Percentiles rank a stretch among this genome's conserved stretches.
Conservation (phyloP, 2,888 invertebrate species). For the Xestia rhomboidea region DNA sequence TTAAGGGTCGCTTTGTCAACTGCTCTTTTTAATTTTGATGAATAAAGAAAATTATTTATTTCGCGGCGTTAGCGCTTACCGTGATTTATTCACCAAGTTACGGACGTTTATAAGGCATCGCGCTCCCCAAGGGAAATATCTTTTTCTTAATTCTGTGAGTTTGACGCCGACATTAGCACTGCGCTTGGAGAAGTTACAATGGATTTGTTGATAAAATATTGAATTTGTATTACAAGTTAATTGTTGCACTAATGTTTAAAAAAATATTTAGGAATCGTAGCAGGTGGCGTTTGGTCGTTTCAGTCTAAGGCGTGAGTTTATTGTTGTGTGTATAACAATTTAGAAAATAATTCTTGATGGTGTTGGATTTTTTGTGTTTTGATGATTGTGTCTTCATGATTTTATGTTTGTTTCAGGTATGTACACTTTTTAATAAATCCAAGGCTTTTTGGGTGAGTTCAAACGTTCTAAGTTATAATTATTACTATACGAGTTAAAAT, state of each 20-base stretch:
- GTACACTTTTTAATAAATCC: constrained; percentile 45
- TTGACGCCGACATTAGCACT: constrained; percentile 77
- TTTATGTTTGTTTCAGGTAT: constrained; percentile 72
- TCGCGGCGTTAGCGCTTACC: constrained; percentile 85
- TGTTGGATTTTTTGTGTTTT: not conserved
- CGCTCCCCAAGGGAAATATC: constrained; percentile 80
- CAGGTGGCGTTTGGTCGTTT: not conserved
- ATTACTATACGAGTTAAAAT: not conserved
- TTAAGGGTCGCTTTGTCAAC: constrained; percentile 89
- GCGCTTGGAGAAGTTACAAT: constrained; percentile 68
- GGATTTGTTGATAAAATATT: constrained; percentile 64
- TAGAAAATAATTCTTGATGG: not conserved
- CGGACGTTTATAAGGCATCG: constrained; percentile 82
- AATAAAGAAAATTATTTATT: constrained; percentile 90
- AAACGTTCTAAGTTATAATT: not conserved
- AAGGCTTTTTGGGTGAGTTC: constrained; percentile 49
- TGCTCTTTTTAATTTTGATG: constrained; percentile 90
- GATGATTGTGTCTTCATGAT: constrained; percentile 30
- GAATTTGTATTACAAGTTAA: constrained; percentile 50
- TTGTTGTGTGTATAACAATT: not conserved
- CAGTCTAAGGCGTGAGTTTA: not conserved
- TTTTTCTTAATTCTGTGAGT: constrained; percentile 81
- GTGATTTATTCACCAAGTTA: constrained; percentile 87
- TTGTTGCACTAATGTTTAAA: constrained; percentile 35
- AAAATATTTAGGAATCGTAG: no score